Conservation (phyloP, 2,888 invertebrate genomes). For the Phymatocera aterrima region DNA sequence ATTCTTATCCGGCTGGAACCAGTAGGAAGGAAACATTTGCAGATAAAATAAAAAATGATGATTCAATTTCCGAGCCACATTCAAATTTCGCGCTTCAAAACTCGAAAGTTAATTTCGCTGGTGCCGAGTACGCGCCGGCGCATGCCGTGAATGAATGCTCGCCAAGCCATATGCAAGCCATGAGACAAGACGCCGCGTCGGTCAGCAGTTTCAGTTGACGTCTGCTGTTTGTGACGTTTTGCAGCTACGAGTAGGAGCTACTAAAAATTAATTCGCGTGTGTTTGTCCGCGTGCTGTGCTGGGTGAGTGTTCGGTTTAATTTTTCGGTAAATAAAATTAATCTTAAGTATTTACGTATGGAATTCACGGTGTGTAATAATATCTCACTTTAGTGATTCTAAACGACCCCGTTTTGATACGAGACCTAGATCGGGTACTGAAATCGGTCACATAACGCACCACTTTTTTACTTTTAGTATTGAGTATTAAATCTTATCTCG, state of each 20-base stretch:
- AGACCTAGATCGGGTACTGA: neutral
- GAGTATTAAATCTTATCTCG: slow-evolving; percentile 37
- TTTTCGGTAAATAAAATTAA: neutral
- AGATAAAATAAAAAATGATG: neutral
- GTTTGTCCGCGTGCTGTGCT: slow-evolving; percentile 43
- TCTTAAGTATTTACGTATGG: neutral
- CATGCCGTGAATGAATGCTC: neutral
- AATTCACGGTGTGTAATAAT: neutral
- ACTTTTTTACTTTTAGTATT: slow-evolving; percentile 27
- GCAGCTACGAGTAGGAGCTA: neutral
- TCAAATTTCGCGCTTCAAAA: neutral
- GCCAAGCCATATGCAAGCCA: neutral
- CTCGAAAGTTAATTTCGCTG: neutral
- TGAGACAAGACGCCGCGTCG: slow-evolving; percentile 19
- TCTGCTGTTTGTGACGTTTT: slow-evolving; percentile 45
- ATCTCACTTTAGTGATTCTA: neutral
- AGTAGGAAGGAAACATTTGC: neutral
- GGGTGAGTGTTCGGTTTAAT: slow-evolving; percentile 20
- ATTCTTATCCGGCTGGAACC: neutral
- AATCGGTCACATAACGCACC: slow-evolving; percentile 23
- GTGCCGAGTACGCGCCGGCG: neutral
- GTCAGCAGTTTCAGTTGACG: slow-evolving; percentile 38
- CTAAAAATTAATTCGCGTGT: neutral
- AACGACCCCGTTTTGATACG: neutral
- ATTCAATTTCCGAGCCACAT: neutral